Base-by-base conservation (phyloP, 2,888 invertebrate species). In the Galerucella pusilla region DNA sequence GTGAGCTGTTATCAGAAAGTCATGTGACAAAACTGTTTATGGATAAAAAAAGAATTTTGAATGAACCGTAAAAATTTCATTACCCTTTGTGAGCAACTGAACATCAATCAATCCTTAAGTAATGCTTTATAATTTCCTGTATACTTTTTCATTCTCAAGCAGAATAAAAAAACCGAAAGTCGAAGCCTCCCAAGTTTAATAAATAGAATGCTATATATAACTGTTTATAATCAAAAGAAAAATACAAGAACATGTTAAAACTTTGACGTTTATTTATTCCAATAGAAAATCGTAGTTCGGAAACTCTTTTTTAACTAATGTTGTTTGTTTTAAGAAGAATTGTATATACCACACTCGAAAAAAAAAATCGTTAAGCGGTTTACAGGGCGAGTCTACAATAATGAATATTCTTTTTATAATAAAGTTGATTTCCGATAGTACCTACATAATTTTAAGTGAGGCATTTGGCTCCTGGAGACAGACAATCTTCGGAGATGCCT, bases 151-250 rank as follows among this genome's bases (percentile, higher is more conserved):
- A 64, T 64, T 16, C 64, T 64, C 45, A 64, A 64, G 42, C 16
- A 16, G n/a, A 16, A 64, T 16, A 64, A 12, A 64, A 64, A 64
- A 64, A 16, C 11, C 14, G 7, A 54, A n/a, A n/a, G 61, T 6
- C 0, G 35, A 14, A 16, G 42, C 64, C 45, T 63, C n/a, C 45
- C 45, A 64, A 42, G 42, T 64, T 45, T 64, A 45, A 45, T 64
- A 64, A 42, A 64, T 64, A 45, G 42, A 64, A 35, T 42, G 45
- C 64, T 64, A 64, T n/a, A 64, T 61, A 61, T 61, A 61, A 61
- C 61, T n/a, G 12, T 12, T 61, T 61, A 28, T 28, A n/a, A 45
- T 64, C 35, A 42, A 64, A 42, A 42, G 64, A 42, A 64, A 64
- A 64, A 45, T 64, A 45, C n/a, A 14, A 61, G 61, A 28, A 14